Base-by-base conservation (phyloP, 1,140 invertebrate genomes). In the Ceratina australensis region DNA sequence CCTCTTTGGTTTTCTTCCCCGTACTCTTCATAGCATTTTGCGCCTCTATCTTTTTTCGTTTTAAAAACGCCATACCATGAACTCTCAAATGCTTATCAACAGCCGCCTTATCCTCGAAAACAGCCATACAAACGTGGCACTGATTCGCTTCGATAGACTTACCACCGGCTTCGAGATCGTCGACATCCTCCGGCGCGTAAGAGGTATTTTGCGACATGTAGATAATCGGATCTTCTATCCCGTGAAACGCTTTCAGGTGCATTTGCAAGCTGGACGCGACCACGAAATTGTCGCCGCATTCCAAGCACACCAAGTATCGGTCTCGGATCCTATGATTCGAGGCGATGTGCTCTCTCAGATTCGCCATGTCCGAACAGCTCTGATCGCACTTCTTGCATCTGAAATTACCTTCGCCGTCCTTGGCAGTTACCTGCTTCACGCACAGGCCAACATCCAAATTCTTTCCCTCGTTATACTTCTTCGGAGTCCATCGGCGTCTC, bases 21-120 rank as follows among this genome's bases (percentile, higher is more conserved):
- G 86, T 78, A 63, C 64, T 83, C 50, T 83, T 88, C 13, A 86
- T 49, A 3, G 89, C 90, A 49, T 90, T 92, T 72, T 80, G 87
- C 0, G 90, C 89, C 33, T 92, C 90, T 59, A 90, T 88, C 66
- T 87, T 86, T 33, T 89, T 91, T 0, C 87, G 80, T 78, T 90
- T 93, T 4, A 95, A 84, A 87, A 95, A 95, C 5, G 95, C 94
- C 94, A 95, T 95, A 1, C 95, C 95, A 87, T 95, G 95, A 28
- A 93, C 93, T 81, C 95, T 91, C 33, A 94, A 93, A 87, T 95
- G 95, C 89, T 94, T 95, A 66, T 93, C 93, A 47, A 93, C 90
- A 1, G 90, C 81, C 2, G 87, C 78, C 54, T 91, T 90, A 83
- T 93, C 90, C 26, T 93, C 91, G 88, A 95, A 95, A 71, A 94